Base-by-base conservation (phyloP, 2,797 vertebrate genomes). In the Argya squamiceps region DNA sequence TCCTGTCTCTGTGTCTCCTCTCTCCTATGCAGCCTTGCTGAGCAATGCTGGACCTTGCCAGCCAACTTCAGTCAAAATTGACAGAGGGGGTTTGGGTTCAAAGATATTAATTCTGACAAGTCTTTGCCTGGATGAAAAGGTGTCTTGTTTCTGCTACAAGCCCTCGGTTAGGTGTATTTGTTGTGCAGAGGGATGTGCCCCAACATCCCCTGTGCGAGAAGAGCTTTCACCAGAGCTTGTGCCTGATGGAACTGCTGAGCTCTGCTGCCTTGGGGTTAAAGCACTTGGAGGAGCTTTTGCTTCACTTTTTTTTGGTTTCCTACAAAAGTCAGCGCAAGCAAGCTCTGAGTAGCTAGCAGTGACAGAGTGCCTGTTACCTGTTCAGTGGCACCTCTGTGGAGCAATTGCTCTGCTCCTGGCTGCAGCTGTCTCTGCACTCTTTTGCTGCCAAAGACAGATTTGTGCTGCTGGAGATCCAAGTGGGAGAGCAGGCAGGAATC, bases 161-260 rank as follows among this genome's bases (percentile, higher is more conserved):
- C 55, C 43, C 3, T 49, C 29, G 37, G 15, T 43, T 43, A 62
- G 60, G 50, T 29, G 15, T 10, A 5, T 50, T 50, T 2, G 1
- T 37, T 0, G 0, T 55, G 20, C 23, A 13, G n/a, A 44, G 30
- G 53, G 8, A 26, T 55, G 53, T 53, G 75, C 58, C 10, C 1
- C 2, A 56, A 30, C 0, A 4, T 20, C 34, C 27, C 8, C 52
- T 2, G 2, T 12, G 26, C 0, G 1, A 73, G 70, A 74, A 26
- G 30, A 81, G 7, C 23, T 88, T 71, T 78, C 56, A 27, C 18
- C 21, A 44, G 59, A 80, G 50, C 50, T 39, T 3, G 15, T 58
- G 14, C 30, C 16, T 73, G 37, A 10, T 1, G 6, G 68, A 19
- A 24, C 43, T 39, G 63, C 49, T 56, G 36, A 87, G 18, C 30